These are phyloP conservation scores for Conopomorpha cramerella DNA, from an alignment of 1,140 invertebrate genomes.

Conservation along the genomic window DNA sequence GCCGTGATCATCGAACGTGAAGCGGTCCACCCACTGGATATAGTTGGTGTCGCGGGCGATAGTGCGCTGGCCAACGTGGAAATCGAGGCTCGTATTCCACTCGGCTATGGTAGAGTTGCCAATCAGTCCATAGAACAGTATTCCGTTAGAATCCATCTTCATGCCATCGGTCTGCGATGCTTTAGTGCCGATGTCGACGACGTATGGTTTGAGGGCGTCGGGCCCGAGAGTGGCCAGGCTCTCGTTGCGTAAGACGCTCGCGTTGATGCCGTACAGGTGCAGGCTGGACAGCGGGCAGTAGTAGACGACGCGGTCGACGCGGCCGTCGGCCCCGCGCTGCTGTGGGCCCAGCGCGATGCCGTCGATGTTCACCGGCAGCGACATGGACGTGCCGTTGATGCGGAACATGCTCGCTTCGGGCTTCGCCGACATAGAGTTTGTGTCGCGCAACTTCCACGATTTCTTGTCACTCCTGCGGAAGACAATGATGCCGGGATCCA, in stretches of 20 bases:
- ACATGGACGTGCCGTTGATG: conserved; percentile 61
- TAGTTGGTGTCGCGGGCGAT: conserved; percentile 66
- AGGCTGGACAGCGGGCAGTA: conserved; percentile 69
- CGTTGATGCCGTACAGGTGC: conserved; percentile 65
- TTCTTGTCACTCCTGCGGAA: conserved; percentile 64
- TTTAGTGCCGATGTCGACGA: conserved; percentile 65
- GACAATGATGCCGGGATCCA: conserved; percentile 73
- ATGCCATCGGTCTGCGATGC: conserved; percentile 70
- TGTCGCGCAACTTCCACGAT: conserved; percentile 71
- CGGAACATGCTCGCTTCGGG: conserved; percentile 60
- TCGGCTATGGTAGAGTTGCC: conserved; percentile 67
- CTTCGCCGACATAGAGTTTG: conserved; percentile 64
- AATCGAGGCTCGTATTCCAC: conserved; percentile 63
- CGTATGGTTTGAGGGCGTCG: conserved; percentile 29
- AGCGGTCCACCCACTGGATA: conserved; percentile 75
- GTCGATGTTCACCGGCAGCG: conserved; percentile 62
- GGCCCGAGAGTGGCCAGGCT: conserved; percentile 23
- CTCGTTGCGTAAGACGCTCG: conserved; percentile 61
- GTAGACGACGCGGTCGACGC: conserved; percentile 62
- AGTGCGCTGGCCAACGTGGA: conserved; percentile 61
- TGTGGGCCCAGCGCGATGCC: conserved; percentile 71
- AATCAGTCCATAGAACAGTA: conserved; percentile 69
- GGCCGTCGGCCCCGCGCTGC: conserved; percentile 24
- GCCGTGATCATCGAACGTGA: conserved; percentile 69
- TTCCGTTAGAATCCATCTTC: conserved; percentile 69